phyloP scores from a whole-genome alignment of 2,888 invertebrate species.

The Galerucella pusilla region DNA sequence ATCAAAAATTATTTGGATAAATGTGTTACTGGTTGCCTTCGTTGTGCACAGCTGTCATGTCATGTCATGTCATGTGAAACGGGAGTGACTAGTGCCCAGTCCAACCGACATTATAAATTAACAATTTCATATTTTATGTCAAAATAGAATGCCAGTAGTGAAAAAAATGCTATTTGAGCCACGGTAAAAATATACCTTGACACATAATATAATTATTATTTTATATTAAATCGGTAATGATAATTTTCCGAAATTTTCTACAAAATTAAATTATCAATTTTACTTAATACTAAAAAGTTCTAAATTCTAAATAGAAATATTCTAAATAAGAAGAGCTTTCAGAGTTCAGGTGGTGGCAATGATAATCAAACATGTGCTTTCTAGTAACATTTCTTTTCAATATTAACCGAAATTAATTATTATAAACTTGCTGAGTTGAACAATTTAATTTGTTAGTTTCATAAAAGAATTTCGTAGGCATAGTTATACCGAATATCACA shows the following conservation, averaged over 20 bases:
- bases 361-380: slow-evolving; percentile 35
- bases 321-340: slow-evolving; percentile 36
- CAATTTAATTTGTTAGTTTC: neutral
- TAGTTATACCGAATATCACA: too few relatives aligned
- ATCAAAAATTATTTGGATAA: too few relatives aligned
- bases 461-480: neutral
- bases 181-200: too few relatives aligned
- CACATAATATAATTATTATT: too few relatives aligned
- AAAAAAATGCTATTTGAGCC: too few relatives aligned
- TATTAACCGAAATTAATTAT: neutral
- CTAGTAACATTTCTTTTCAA: slow-evolving; percentile 5
- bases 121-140: too few relatives aligned
- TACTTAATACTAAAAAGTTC: slow-evolving; percentile 33
- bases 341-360: slow-evolving; percentile 46
- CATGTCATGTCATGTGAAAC: too few relatives aligned
- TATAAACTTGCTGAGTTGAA: neutral
- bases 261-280: neutral
- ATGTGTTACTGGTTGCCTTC: too few relatives aligned
- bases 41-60: too few relatives aligned
- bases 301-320: slow-evolving; percentile 28
- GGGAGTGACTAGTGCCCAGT: too few relatives aligned
- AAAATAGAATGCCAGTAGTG: too few relatives aligned
- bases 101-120: too few relatives aligned
- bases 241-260: neutral
- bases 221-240: neutral